Base-by-base conservation (phyloP, 1,140 invertebrate genomes). In the Colletes gigas region DNA sequence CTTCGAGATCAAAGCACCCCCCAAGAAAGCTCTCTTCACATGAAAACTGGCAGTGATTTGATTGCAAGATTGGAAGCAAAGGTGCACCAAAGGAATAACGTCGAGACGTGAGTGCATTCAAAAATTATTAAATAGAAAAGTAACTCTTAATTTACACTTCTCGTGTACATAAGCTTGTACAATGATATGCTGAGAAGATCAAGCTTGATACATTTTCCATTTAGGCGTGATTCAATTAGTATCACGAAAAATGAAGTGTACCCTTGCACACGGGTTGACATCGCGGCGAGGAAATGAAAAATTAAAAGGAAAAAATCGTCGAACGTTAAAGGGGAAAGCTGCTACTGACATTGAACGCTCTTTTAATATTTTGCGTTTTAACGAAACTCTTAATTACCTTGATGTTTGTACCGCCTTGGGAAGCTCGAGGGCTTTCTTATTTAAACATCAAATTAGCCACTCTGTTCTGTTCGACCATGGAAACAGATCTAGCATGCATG, bases 311-410 rank as follows among this genome's bases (percentile, higher is more conserved):
- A 55, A 55, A 67, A 17, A 21, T 7, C 44, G 15, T 4, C 4
- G 10, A 5, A 8, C 12, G n/a, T 70, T 77, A 59, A 70, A 70
- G 55, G 44, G 66, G 66, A 70, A 50, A 50, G 74, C 41, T 8
- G 30, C n/a, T 41, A 14, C 52, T 14, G 39, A 2, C 30, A 66
- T 19, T 19, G 63, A 57, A 47, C 54, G 19, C 15, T 57, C n/a
- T 71, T 30, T 69, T 21, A 39, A 62, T 74, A 74, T 17, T 15
- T 5, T 1, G 8, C 17, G 15, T 77, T 15, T 10, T 52, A 50
- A 8, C 39, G 21, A 59, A 19, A 39, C 63, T 47, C 30, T 41
- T 17, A 68, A 57, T 57, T 47, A 30, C 39, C 10, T 5, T 8
- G 14, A 30, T 19, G 15, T 47, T 19, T n/a, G 12, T 12, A 1